These are phyloP conservation scores for Synergus umbraculus DNA, from an alignment of 2,888 invertebrate genomes.

Conservation along the genomic window DNA sequence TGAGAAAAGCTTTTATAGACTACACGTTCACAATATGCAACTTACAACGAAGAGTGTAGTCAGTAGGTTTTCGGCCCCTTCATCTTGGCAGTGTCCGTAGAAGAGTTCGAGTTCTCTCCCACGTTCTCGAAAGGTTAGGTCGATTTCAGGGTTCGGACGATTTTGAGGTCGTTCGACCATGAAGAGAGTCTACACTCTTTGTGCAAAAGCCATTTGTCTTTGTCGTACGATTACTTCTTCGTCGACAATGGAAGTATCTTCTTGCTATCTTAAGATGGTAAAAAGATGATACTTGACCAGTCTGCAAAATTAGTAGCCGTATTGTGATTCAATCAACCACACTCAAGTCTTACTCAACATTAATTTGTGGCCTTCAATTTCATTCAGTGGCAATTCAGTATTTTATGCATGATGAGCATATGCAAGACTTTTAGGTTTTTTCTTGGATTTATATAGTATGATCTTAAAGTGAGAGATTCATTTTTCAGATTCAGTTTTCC, in stretches of 20 bases:
- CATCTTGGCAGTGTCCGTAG: constrained; percentile 40
- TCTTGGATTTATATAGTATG: not conserved
- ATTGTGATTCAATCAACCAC: not conserved
- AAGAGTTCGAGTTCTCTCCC: constrained; percentile 59
- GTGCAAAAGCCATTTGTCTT: not conserved
- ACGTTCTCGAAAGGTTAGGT: constrained; percentile 67
- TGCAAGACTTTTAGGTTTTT: not conserved
- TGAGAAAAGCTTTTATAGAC: constrained; percentile 4
- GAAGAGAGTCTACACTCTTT: constrained; percentile 39
- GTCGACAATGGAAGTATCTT: not conserved
- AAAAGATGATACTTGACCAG: not conserved
- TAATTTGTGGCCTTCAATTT: constrained; percentile 1
- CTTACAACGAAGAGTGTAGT: not conserved
- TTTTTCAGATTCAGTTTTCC: not conserved
- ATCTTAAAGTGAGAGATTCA: not conserved
- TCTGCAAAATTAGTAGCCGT: not conserved
- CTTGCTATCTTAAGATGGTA: not conserved
- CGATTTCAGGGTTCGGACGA: constrained; percentile 63
- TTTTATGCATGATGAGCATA: not conserved
- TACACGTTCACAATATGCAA: not conserved
- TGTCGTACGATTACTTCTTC: constrained; percentile 26
- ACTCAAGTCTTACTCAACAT: not conserved
- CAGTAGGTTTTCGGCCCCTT: not conserved
- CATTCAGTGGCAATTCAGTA: not conserved
- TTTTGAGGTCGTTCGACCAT: constrained; percentile 64